Evolutionary conservation across 2,113 vertebrate genomes (phyloP).

Genomic region (Nyctereutes procyonoides): DNA sequence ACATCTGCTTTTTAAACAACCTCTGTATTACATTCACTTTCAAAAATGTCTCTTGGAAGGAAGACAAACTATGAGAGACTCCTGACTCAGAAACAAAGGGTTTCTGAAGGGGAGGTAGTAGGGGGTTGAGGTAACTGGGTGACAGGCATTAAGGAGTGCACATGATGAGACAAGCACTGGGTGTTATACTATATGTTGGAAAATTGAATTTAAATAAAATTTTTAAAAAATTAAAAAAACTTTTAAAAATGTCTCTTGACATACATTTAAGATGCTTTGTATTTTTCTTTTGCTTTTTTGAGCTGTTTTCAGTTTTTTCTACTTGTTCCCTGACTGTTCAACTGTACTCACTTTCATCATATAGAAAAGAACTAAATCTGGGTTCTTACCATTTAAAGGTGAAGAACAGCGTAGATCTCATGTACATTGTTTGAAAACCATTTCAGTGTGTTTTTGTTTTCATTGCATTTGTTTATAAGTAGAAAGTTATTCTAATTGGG

Average conservation of each 20-base stretch:
- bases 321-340: background rate
- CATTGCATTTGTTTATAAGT: background rate
- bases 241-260: background rate
- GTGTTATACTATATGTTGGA: no score
- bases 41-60: background rate
- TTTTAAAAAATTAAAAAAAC: no score
- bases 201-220: no score
- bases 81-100: no score
- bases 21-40: background rate
- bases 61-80: no score
- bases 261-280: background rate
- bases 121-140: no score
- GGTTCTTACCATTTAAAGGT: background rate
- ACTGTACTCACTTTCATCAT: background rate
- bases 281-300: background rate
- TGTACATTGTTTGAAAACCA: background rate
- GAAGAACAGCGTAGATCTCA: background rate
- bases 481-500: background rate
- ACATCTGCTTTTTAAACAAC: background rate
- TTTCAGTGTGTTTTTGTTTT: background rate
- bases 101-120: no score
- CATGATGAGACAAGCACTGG: no score
- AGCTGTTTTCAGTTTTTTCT: background rate
- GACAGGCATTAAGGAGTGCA: no score
- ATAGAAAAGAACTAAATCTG: background rate